Evolutionary conservation across 2,888 invertebrate species (phyloP), one percentile per base, ranked within the genome.

Genomic region (Tinea semifulvella): DNA sequence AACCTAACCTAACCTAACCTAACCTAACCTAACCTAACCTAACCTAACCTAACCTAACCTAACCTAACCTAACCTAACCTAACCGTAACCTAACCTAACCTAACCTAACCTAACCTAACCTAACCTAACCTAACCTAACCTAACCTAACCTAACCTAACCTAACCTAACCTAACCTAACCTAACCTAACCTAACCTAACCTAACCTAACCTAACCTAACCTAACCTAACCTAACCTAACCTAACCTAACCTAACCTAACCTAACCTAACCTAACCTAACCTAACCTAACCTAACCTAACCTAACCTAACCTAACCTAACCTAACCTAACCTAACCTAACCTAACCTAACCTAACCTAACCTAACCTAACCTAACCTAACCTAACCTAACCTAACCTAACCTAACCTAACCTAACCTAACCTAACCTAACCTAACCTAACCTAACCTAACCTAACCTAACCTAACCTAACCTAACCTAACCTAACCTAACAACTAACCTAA

Each of bases 1-100:
- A 43, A 46, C 43, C 46, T 40, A 46, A 43, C 45, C 45, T 43
- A 45, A 43, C 47, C 45, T 39, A 39, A 46, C 46, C 44, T 43
- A 48, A 48, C 49, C 51, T 50, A 50, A 51, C 50, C 50, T 49
- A 51, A 50, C 52, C 49, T 47, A 51, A 50, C 52, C 51, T 51
- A 52, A 52, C 52, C 52, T 50, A 53, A 52, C 53, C 53, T 51
- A 53, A 53, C 53, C 51, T 50, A 50, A 52, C 51, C 53, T 51
- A 53, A 53, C 53, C 51, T 49, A 51, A 50, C 51, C 50, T 49
- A 52, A 53, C 51, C 52, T 51, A 52, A 52, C 50, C 47, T 48
- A 48, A 50, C 48, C 27, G 31, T 27, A 25, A 45, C 26, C 22
- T 42, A 35, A 43, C 27, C 19, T 39, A 31, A 31, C 11, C n/a